Base-by-base conservation (phyloP, 2,113 vertebrate species). In the Laticauda colubrina region DNA sequence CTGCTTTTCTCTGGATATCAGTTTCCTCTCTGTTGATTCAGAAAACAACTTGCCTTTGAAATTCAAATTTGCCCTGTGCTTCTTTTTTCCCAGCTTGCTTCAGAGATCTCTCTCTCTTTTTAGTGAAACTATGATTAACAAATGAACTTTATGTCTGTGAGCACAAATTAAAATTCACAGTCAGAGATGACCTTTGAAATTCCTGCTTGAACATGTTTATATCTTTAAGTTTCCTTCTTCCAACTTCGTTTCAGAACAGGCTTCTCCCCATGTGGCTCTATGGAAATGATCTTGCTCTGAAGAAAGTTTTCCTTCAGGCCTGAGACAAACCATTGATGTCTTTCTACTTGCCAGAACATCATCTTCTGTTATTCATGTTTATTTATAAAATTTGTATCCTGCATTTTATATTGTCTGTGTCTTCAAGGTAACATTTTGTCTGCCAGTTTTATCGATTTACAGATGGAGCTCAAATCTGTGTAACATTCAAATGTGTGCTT, bases 131-230 rank as follows among this genome's bases (percentile, higher is more conserved):
- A 94, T 97, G 94, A 91, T 96, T 96, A 96, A 90, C 92, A 96
- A 97, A 95, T 95, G 97, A 97, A 96, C 81, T 91, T 93, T 95
- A 94, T 92, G 45, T 95, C 93, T 1, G 57, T 81, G 91, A 85
- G 95, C 6, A 53, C 95, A 96, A 97, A 97, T 97, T 96, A 97
- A 97, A 97, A 97, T 96, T 96, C 96, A 95, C 96, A 96, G 95
- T 96, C 96, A 95, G 94, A 92, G 96, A 94, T 96, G 97, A 97
- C 97, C 96, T 94, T 86, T 96, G 96, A 94, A 92, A 94, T 92
- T 90, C 53, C 1, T 57, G 29, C 0, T 93, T 95, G 0, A 20
- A 5, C 87, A 48, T 93, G 85, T 6, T 85, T 90, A 81, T 81
- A 1, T 4, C 85, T 87, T 55, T 91, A 23, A 10, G 1, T 3